phyloP scores from a whole-genome alignment of 2,888 invertebrate genomes.

The Cataglyphis albicans region DNA sequence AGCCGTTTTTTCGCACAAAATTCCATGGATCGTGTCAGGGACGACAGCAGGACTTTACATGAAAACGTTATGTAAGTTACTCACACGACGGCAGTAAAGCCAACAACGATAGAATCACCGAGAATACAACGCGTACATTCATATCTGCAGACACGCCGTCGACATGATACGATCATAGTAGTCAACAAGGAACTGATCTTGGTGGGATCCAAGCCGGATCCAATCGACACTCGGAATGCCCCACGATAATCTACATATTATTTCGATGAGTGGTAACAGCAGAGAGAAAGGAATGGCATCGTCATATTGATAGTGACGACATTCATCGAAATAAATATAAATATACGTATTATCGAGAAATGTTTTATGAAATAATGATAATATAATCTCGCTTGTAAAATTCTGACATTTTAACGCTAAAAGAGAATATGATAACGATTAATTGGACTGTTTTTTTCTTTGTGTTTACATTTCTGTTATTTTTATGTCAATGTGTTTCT shows the following conservation, averaged over 20 bases:
- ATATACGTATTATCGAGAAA: background rate
- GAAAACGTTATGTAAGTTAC: conserved; percentile 62
- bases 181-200: conserved; percentile 51
- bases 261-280: background rate
- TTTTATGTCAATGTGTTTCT: background rate
- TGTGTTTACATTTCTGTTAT: background rate
- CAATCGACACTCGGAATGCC: conserved; percentile 20
- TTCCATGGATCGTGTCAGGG: background rate
- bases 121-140: conserved; percentile 53
- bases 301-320: background rate
- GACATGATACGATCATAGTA: conserved; percentile 48
- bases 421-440: background rate
- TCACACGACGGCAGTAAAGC: conserved; percentile 66
- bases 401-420: background rate
- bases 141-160: conserved; percentile 41
- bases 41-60: conserved; percentile 36
- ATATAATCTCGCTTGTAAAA: background rate
- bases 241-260: conserved; percentile 36
- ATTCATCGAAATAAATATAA: background rate
- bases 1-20: conserved; percentile 17
- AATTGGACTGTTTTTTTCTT: background rate
- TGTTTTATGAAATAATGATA: background rate
- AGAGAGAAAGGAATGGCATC: conserved; percentile 7
- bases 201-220: background rate
- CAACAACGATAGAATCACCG: conserved; percentile 52